Conservation (phyloP, 2,113 vertebrate species). For the Oncorhynchus nerka region DNA sequence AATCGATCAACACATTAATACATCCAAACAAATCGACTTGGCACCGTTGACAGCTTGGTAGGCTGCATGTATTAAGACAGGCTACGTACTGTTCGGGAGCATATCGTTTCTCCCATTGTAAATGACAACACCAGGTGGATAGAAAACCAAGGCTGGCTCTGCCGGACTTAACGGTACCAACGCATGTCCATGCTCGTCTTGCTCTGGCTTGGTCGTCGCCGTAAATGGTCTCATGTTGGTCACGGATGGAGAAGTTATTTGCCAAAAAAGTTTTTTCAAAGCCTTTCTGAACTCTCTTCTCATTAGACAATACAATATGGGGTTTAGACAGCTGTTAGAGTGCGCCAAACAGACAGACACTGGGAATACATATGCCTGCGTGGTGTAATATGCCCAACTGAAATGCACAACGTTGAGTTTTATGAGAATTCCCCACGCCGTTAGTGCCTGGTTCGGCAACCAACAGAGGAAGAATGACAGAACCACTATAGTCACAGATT, state of each 20-base stretch:
- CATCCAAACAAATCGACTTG: background rate
- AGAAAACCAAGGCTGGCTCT: conserved; percentile 73
- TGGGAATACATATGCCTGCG: conserved; percentile 90
- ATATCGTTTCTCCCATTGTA: conserved; percentile 79
- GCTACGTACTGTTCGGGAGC: conserved; percentile 76
- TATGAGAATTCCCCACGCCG: conserved; percentile 90
- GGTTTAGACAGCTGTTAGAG: conserved; percentile 97
- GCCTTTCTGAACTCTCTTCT: conserved; percentile 91
- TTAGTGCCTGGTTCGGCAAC: conserved; percentile 95
- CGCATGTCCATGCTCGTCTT: conserved; percentile 73
- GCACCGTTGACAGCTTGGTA: no score
- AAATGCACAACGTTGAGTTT: conserved; percentile 92
- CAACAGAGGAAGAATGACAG: conserved; percentile 94
- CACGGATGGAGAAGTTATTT: conserved; percentile 80
- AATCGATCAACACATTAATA: no score
- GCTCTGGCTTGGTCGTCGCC: conserved; percentile 82
- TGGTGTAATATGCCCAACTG: conserved; percentile 87
- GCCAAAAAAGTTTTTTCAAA: conserved; percentile 86
- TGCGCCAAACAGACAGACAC: conserved; percentile 93
- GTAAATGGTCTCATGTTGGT: conserved; percentile 85
- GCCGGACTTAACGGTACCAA: conserved; percentile 56
- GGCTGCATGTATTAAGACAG: no score
- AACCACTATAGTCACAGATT: conserved; percentile 91
- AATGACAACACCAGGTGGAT: conserved; percentile 83
- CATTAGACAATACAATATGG: conserved; percentile 93